A percentile compares a stretch with the other conserved stretches of the same genome.
Conservation (phyloP, 1,140 invertebrate species). For the Stegodyphus mimosarum region DNA sequence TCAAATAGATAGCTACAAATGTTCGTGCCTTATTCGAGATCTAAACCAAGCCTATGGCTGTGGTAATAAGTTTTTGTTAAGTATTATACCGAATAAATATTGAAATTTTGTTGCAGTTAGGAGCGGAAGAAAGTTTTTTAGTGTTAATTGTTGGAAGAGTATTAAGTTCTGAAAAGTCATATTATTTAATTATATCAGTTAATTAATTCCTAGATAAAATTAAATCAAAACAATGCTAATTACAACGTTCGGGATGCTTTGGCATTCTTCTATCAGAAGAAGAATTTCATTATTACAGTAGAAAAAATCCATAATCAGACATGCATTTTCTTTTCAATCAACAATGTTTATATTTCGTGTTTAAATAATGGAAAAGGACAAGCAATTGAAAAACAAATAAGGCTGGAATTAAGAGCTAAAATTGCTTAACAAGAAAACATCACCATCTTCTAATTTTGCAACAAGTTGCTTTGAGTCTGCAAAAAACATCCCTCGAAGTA, state of each 20-base stretch:
- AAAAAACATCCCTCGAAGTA: conserved; percentile 19
- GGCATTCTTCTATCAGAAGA: no score
- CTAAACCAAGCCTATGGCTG: not conserved
- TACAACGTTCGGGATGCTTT: not conserved
- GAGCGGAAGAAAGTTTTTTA: no score
- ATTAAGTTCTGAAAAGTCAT: not conserved
- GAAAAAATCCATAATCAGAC: no score
- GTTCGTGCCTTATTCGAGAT: not conserved
- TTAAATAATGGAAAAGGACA: not conserved
- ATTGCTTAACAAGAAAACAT: no score
- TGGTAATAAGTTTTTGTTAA: not conserved
- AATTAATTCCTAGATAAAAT: not conserved
- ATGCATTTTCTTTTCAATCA: no score
- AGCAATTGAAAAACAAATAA: not conserved
- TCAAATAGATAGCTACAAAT: no score
- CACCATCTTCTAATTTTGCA: not conserved
- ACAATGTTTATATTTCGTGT: no score
- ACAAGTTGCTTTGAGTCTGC: conserved; percentile 17
- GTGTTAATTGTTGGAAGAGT: not conserved
- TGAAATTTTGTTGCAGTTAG: not conserved
- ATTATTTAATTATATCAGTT: not conserved
- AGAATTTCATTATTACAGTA: no score
- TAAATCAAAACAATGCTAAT: not conserved
- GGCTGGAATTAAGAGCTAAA: no score
- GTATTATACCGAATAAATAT: not conserved